phyloP scores from a whole-genome alignment of 2,888 invertebrate species.

The Melangyna quadrimaculata region DNA sequence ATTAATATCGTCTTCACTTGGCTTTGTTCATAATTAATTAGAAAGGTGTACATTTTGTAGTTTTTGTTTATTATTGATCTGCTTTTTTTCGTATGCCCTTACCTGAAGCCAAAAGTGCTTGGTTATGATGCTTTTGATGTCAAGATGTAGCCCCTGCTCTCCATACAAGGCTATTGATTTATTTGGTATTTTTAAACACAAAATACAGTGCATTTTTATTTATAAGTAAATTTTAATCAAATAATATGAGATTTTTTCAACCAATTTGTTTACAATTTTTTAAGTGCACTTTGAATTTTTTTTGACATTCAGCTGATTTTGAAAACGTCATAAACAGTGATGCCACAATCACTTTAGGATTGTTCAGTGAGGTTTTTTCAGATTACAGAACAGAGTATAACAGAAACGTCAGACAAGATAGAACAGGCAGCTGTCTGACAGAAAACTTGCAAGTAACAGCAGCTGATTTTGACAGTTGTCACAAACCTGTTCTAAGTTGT shows the following conservation, averaged over 20 bases:
- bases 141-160: conserved; percentile 67
- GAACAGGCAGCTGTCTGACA: no score
- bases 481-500: no score
- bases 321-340: neutral
- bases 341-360: neutral
- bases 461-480: no score
- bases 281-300: neutral
- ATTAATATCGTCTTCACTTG: neutral
- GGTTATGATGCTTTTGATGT: conserved; percentile 72
- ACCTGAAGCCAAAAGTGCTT: conserved; percentile 74
- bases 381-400: no score
- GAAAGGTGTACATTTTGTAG: neutral
- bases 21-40: neutral
- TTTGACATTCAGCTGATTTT: neutral
- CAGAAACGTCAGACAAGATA: no score
- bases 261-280: neutral
- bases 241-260: neutral
- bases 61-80: neutral
- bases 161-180: conserved; percentile 65
- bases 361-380: no score
- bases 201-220: conserved; percentile 72
- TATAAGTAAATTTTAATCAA: neutral
- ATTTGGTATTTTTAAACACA: conserved; percentile 72
- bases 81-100: neutral
- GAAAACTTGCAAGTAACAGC: no score